Evolutionary conservation across 2,888 invertebrate genomes (phyloP), one percentile per base, ranked within the genome.

Genomic region (Callosobruchus maculatus): DNA sequence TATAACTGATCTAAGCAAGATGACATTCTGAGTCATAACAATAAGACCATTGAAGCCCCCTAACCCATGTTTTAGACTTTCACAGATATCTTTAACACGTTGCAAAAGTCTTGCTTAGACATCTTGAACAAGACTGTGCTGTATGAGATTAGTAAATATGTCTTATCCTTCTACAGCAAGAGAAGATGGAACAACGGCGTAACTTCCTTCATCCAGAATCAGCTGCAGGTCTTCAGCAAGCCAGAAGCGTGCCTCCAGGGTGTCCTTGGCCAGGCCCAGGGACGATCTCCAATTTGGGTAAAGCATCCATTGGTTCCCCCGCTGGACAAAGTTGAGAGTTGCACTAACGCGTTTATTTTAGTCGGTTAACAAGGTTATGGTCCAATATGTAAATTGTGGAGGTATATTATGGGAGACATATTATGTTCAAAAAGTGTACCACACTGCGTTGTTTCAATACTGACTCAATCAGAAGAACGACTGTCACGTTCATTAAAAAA

Each of bases 201-300:
- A 95, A 96, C 87, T 96, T 94, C 88, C 90, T 96, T 78, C 96
- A 96, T 87, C 96, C 96, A 70, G 96, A 96, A 85, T 93, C 95
- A 76, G 95, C 96, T 77, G 95, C 94, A 71, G 88, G 87, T 72
- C 80, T 88, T 30, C 87, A 87, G 77, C 86, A 87, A 80, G 86
- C 88, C 31, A 82, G 88, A 73, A 87, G 87, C 78, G 87, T 87
- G n/a, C 87, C 91, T 80, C 89, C 90, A 81, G 90, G 93, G 79
- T 93, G 94, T 85, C 93, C 94, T 76, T 95, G 95, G 95, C 94
- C 95, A 78, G 93, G 92, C 77, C 94, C 94, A 85, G 93, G 94
- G 78, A 91, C 94, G 80, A 89, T 94, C 82, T 93, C 94, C 81
- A 91, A 80, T 22, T 74, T 80, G 72, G 81, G 81, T 74, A 83